phyloP scores from a whole-genome alignment of 2,888 invertebrate genomes.

The Rapana venosa region DNA sequence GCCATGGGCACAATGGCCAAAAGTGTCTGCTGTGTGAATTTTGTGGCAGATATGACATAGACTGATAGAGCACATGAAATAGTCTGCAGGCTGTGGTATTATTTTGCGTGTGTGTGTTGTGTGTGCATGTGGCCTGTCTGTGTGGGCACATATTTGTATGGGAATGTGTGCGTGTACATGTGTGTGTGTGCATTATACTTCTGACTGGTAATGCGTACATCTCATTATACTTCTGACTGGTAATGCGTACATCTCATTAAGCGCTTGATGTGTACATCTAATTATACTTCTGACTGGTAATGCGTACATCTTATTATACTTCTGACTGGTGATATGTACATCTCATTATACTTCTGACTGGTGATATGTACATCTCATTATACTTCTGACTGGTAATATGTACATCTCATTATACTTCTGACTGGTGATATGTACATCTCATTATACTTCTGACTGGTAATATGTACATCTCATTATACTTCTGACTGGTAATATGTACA shows the following conservation, averaged over 20 bases:
- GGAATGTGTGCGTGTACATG: neutral
- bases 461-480: too few relatives aligned
- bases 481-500: neutral
- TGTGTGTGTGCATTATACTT: neutral
- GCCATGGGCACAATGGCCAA: too few relatives aligned
- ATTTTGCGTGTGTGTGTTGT: neutral
- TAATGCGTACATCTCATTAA: neutral
- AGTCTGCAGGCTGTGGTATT: too few relatives aligned
- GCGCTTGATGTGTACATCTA: too few relatives aligned
- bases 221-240: neutral
- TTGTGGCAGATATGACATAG: too few relatives aligned
- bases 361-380: neutral
- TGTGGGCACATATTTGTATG: too few relatives aligned
- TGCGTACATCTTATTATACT: too few relatives aligned
- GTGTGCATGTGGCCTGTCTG: too few relatives aligned
- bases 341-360: neutral
- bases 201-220: neutral
- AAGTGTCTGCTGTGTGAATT: too few relatives aligned
- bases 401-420: too few relatives aligned
- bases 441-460: neutral
- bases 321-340: neutral
- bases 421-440: neutral
- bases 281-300: neutral
- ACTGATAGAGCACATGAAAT: too few relatives aligned
- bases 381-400: neutral